Conservation (phyloP, 2,888 invertebrate genomes). For the Agrotis clavis region DNA sequence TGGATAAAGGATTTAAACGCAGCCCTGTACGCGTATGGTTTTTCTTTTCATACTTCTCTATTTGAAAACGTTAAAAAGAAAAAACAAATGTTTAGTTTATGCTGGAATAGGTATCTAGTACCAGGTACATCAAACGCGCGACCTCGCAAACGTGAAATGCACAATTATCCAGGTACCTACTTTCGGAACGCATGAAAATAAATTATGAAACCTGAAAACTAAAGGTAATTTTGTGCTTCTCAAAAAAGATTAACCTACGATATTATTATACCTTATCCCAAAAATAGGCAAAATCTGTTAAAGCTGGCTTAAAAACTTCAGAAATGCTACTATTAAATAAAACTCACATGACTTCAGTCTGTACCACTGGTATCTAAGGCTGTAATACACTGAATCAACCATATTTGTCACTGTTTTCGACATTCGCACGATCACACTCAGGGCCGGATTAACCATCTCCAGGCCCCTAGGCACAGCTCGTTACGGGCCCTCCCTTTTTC, state of each 20-base stretch:
- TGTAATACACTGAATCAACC: constrained; percentile 73
- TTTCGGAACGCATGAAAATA: constrained; percentile 2
- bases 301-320: not conserved
- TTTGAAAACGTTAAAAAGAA: too few relatives aligned
- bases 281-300: not conserved
- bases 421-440: too few relatives aligned
- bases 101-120: too few relatives aligned
- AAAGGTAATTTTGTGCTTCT: not conserved
- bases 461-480: too few relatives aligned
- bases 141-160: not conserved
- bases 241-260: not conserved
- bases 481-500: too few relatives aligned
- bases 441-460: too few relatives aligned
- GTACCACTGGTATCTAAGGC: constrained; percentile 81
- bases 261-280: not conserved
- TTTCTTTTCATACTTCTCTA: too few relatives aligned
- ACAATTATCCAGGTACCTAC: not conserved
- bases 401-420: constrained; percentile 72
- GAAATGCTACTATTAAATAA: not conserved
- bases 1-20: too few relatives aligned
- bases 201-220: too few relatives aligned
- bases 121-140: not conserved
- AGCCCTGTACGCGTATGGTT: too few relatives aligned
- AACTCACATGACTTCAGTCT: constrained; percentile 85
- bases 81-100: too few relatives aligned